Base-by-base conservation (phyloP, 2,888 invertebrate genomes). In the Priocnemis perturbator region DNA sequence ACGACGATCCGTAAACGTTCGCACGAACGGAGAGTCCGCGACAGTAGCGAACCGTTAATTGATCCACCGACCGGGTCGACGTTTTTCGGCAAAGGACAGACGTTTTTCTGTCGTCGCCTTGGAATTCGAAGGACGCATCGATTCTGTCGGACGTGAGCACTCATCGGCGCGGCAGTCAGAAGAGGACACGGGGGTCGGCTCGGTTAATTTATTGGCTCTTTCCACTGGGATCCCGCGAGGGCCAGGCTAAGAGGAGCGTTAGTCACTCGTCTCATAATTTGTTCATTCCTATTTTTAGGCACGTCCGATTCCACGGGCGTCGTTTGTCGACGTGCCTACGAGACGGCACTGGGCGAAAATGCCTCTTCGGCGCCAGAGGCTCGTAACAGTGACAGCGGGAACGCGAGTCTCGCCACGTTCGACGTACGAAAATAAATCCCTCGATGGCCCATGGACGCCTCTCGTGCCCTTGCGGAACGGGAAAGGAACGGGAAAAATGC, bases 181-280 rank as follows among this genome's bases (percentile, higher is more conserved):
- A 4, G 50, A 11, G 11, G 48, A 56, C n/a, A n/a, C 63, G 55
- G 14, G 14, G 37, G 37, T 9, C 37, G 37, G 4, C 11, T 37
- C 37, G 37, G 60, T 71, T 79, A 79, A 84, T 83, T 84, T 76
- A 82, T 77, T 76, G 80, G 70, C 73, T 70, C 69, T 67, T 71
- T 50, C 47, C 67, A 72, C 71, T 73, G 76, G 17, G 50, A 50
- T 50, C 50, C 50, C 50, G 50, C 65, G 66, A 63, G 63, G 64
- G 44, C 55, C 50, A 59, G 4, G 23, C 23, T 9, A 50, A 62
- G 64, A 63, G 64, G 50, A 69, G 76, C 77, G 78, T 82, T 82
- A 82, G 82, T 83, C 81, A 80, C 78, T 78, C 81, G 81, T 65
- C 79, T 83, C 73, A 81, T 83, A 85, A 85, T 85, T 84, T 81